Evolutionary conservation across 2,888 invertebrate genomes (phyloP).

Genomic region (Drosophila formosana): DNA sequence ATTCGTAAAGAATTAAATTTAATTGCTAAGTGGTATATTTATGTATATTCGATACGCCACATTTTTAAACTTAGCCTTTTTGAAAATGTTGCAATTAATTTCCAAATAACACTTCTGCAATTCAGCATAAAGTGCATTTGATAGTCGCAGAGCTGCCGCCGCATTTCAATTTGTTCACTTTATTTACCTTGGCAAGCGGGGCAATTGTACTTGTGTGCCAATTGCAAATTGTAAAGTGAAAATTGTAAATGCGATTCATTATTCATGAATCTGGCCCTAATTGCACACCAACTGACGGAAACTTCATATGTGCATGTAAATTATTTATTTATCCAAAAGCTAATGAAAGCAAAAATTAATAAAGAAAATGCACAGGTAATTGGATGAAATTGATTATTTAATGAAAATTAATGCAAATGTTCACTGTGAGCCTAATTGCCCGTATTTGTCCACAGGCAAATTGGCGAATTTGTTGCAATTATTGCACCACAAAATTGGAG

Average conservation of each 20-base stretch:
- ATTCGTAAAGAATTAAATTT: too few species aligned
- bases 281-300: slow-evolving; percentile 9
- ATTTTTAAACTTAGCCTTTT: too few species aligned
- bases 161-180: neutral
- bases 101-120: too few species aligned
- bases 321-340: slow-evolving; percentile 4
- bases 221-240: slow-evolving; percentile 14
- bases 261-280: slow-evolving; percentile 24
- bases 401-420: slow-evolving; percentile 40
- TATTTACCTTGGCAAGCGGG: slow-evolving; percentile 15
- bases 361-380: slow-evolving; percentile 22
- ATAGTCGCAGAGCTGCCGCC: neutral
- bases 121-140: neutral
- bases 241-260: slow-evolving; percentile 37
- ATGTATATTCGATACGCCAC: too few species aligned
- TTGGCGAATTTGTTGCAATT: slow-evolving; percentile 17
- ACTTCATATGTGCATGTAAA: slow-evolving; percentile 3
- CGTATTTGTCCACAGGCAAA: slow-evolving; percentile 5
- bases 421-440: slow-evolving; percentile 37
- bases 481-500: slow-evolving; percentile 13
- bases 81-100: too few species aligned
- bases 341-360: slow-evolving; percentile 7
- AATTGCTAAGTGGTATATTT: too few species aligned
- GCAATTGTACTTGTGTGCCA: slow-evolving; percentile 16
- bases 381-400: slow-evolving; percentile 38